phyloP scores from a whole-genome alignment of 1,140 invertebrate species.

The Brachionus asplanchnoidis region DNA sequence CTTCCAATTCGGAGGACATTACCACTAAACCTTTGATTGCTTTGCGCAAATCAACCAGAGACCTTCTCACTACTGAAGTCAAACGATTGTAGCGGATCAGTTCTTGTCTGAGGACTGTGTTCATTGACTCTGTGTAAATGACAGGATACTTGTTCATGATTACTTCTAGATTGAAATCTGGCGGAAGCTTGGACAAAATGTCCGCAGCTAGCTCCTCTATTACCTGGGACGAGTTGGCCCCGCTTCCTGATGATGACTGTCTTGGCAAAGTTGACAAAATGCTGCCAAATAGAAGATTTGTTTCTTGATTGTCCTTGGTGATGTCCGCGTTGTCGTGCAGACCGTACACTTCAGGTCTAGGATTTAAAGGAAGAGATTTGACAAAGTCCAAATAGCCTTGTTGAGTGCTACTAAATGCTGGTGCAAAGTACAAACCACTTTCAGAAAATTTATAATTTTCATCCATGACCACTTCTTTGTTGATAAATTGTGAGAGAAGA shows the following conservation, averaged over 20 bases:
- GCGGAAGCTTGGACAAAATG: constrained; percentile 68
- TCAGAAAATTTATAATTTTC: constrained; percentile 56
- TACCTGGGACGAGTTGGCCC: constrained; percentile 63
- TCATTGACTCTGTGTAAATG: constrained; percentile 62
- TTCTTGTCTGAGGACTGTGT: constrained; percentile 86
- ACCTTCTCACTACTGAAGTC: constrained; percentile 66
- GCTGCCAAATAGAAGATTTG: constrained; percentile 70
- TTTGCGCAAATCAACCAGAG: constrained; percentile 70
- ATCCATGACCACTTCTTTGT: constrained; percentile 49
- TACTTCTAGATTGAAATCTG: constrained; percentile 66
- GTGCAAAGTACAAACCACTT: constrained; percentile 69
- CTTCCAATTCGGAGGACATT: constrained; percentile 79
- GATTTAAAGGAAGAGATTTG: constrained; percentile 69
- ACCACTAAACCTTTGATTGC: constrained; percentile 75
- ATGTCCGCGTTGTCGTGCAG: constrained; percentile 91
- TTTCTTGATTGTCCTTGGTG: constrained; percentile 83
- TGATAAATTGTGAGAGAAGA: constrained; percentile 68
- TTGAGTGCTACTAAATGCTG: constrained; percentile 64
- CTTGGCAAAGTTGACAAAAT: constrained; percentile 76
- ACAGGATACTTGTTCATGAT: constrained; percentile 48
- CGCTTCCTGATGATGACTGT: constrained; percentile 51
- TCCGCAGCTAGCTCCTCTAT: constrained; percentile 64
- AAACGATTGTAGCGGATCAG: constrained; percentile 79
- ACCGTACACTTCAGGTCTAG: constrained; percentile 79
- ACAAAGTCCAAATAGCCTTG: constrained; percentile 68